Base-by-base conservation (phyloP, 1,140 invertebrate species). In the Schlechtendalia chinensis region DNA sequence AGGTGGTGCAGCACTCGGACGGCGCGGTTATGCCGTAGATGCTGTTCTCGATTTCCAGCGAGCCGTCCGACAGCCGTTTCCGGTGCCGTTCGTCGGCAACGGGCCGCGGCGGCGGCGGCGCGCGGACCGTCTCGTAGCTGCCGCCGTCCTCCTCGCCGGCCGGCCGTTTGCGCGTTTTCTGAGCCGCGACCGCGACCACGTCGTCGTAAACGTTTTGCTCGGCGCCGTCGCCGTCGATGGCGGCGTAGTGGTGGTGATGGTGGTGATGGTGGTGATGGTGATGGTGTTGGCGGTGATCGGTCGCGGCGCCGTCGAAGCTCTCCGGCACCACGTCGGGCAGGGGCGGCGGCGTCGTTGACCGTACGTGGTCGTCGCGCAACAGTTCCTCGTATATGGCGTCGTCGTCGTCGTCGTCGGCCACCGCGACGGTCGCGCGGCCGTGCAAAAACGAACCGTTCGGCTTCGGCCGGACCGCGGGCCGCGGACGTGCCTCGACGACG, bases 21-120 rank as follows among this genome's bases (percentile, higher is more conserved):
- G 82, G 74, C 11, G 81, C 67, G 45, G 67, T 82, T 2, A 82
- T 32, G 6, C 83, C 83, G 75, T 84, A 84, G 22, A 84, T 75
- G 58, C 84, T 84, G 81, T 84, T 84, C 29, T 79, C 83, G 58
- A 84, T 82, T 24, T 84, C 84, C 39, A 80, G 80, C 58, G 81
- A 84, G 56, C 83, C 82, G 53, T 84, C 83, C 0, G 80, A 82
- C 22, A 82, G 75, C 19, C 53, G 50, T 53, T 27, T 61, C 22
- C 14, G 24, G 47, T 16, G 32, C 39, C 32, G n/a, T 45, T 29
- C 12, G 5, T 22, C 39, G 65, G 22, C n/a, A 17, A 45, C n/a
- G 27, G 19, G n/a, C 14, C 54, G n/a, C 22, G 45, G 19, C 16
- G 8, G 32, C 32, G 22, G 5, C 11, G 71, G 5, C 32, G 75